A percentile compares a stretch with the other conserved stretches of the same genome.
These are phyloP conservation scores for Parnassius orleans DNA, from an alignment of 2,888 invertebrate species.

Conservation along the genomic window DNA sequence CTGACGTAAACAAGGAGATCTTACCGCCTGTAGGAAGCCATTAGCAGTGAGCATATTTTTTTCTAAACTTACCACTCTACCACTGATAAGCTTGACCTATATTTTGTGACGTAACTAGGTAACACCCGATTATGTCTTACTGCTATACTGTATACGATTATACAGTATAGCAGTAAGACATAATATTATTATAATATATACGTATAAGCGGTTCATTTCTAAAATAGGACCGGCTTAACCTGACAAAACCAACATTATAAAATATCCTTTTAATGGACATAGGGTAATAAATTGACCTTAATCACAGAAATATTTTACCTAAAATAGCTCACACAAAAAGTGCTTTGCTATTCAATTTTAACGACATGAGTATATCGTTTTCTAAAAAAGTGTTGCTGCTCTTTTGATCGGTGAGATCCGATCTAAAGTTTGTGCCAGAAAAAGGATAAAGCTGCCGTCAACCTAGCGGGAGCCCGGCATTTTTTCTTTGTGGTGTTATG, in stretches of 20 bases:
- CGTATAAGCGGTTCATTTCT: constrained; percentile 48
- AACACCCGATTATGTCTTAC: too few species aligned
- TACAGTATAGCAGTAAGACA: constrained; percentile 1
- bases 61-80: too few species aligned
- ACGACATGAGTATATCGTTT: constrained; percentile 62
- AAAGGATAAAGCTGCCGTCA: constrained; percentile 68
- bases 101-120: too few species aligned
- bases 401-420: constrained; percentile 65
- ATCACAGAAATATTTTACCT: constrained; percentile 74
- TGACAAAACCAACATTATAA: constrained; percentile 70
- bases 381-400: constrained; percentile 53
- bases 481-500: constrained; percentile 49
- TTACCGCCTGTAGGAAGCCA: too few species aligned
- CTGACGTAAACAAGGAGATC: too few species aligned
- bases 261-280: constrained; percentile 69
- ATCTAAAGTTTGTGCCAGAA: constrained; percentile 73
- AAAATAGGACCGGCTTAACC: constrained; percentile 49
- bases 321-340: constrained; percentile 61
- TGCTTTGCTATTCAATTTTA: constrained; percentile 67
- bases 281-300: constrained; percentile 69
- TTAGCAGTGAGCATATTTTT: too few species aligned
- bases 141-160: too few species aligned
- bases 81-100: too few species aligned
- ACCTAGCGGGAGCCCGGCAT: constrained; percentile 61
- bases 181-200: neutral